Conservation (phyloP, 2,797 vertebrate genomes). For the Sphenopsis melanotis region DNA sequence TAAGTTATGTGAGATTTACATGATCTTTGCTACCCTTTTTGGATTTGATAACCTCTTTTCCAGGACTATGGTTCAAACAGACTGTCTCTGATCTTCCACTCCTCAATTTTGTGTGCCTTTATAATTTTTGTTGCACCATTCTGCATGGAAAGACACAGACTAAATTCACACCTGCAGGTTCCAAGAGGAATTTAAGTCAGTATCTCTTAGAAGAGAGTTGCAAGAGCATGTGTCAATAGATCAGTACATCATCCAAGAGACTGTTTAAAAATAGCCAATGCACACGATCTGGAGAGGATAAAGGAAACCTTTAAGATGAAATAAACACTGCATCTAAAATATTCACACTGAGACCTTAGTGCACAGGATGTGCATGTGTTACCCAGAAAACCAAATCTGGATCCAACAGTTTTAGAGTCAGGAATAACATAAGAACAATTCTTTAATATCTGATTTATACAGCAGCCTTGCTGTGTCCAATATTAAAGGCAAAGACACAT, state of each 20-base stretch:
- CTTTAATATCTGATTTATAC: background rate
- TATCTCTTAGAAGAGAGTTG: background rate
- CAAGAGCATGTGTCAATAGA: slow-evolving; percentile 28
- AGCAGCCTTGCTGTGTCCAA: background rate
- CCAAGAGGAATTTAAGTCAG: background rate
- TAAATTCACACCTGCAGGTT: background rate
- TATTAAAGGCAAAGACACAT: background rate
- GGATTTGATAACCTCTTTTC: background rate
- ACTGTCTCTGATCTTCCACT: background rate
- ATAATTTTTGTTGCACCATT: background rate
- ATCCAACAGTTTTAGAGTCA: background rate
- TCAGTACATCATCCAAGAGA: slow-evolving; percentile 33
- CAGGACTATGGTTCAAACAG: background rate
- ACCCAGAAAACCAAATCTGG: slow-evolving; percentile 49
- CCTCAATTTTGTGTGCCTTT: background rate
- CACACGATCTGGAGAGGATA: slow-evolving; percentile 42
- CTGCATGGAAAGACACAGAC: background rate
- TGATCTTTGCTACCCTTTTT: background rate
- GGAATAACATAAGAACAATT: background rate
- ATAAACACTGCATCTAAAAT: slow-evolving; percentile 57
- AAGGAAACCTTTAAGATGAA: slow-evolving; percentile 56
- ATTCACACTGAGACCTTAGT: slow-evolving; percentile 4
- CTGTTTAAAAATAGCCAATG: slow-evolving; percentile 50
- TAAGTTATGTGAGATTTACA: background rate
- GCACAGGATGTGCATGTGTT: slow-evolving; percentile 49